Evolutionary conservation across 2,797 vertebrate genomes (phyloP), one percentile per base, ranked within the genome.

Genomic region (Diplodus puntazzo): DNA sequence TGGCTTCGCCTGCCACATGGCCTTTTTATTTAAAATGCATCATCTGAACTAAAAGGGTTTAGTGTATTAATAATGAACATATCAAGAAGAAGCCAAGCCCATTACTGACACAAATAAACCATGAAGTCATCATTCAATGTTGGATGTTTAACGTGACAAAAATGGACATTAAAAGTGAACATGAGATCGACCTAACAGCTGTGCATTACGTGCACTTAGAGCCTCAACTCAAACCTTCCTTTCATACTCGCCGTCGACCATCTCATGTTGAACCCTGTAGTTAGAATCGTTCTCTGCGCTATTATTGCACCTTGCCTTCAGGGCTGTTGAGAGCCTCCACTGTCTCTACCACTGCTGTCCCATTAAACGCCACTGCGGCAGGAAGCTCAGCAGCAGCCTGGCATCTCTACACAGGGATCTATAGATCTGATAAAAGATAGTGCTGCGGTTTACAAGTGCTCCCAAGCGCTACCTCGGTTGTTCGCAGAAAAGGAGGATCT

Each of bases 361-460:
- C 77, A 82, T 84, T 82, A 79, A 87, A 83, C 70, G 39, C 74
- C 83, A 81, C 79, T 87, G 91, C 85, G 23, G 84, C 84, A 88
- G 75, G 61, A 83, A 62, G 81, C 77, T 68, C 53, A 25, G 85
- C 80, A 69, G 82, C 81, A 78, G 69, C 48, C 70, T 27, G 49
- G 1, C 83, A 5, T 83, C 75, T 79, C 80, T 43, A 55, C 84
- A 63, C 80, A 0, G 72, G 77, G 78, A 84, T 88, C 85, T 79
- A 69, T 76, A 88, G 88, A 94, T 93, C 74, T 82, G 90, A 90
- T 88, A 60, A 82, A 75, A 86, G 88, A 91, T 80, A 81, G 54
- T 2, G 66, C 79, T 72, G 84, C 62, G 20, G 55, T 83, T 84
- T 82, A 81, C 76, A 79, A 77, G 84, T 23, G 72, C 57, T 70